Base-by-base conservation (phyloP, 2,888 invertebrate species). In the Ochropleura leucogaster region DNA sequence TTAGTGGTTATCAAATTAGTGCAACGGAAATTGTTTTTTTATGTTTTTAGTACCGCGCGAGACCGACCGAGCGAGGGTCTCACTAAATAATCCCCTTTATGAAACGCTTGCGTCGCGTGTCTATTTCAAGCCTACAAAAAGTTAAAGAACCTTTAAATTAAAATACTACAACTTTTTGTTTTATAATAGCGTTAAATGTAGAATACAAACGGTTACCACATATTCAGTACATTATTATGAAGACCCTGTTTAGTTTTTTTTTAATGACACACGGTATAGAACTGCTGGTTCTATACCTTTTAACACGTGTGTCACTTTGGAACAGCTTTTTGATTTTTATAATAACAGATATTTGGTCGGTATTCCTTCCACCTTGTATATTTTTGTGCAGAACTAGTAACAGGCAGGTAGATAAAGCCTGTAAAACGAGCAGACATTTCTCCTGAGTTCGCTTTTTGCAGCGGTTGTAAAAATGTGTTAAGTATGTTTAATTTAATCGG, bases 1-100 rank as follows among this genome's bases (percentile, higher is more conserved):
- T 88, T 87, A 84, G 87, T 86, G 87, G 84, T 86, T 80, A 80
- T 85, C 83, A 86, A 85, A 87, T 86, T 85, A 86, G 80, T 85
- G 75, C 82, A 83, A 84, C 79, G 79, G 82, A 85, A 85, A 82
- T 79, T 71, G 73, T 84, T 85, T 87, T 30, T 30, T 84, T 74
- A 80, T 76, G 67, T 74, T 74, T 64, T 44, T 14, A 65, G 62
- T 80, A 68, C 75, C 79, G 74, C 72, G 30, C 30, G 30, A 30
- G 30, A 30, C 30, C 30, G 30, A 30, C 30, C 47, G 20, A 42
- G 42, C 49, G 62, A 59, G 47, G 66, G 60, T 46, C 63, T 30
- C 47, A 51, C 57, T 30, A 53, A 68, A 72, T 44, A 44, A 53
- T 20, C 20, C 68, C 65, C 72, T 64, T 77, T 59, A 68, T 20